Evolutionary conservation across 2,797 vertebrate species (phyloP), one percentile per base, ranked within the genome.

Genomic region (Spondyliosoma cantharus): DNA sequence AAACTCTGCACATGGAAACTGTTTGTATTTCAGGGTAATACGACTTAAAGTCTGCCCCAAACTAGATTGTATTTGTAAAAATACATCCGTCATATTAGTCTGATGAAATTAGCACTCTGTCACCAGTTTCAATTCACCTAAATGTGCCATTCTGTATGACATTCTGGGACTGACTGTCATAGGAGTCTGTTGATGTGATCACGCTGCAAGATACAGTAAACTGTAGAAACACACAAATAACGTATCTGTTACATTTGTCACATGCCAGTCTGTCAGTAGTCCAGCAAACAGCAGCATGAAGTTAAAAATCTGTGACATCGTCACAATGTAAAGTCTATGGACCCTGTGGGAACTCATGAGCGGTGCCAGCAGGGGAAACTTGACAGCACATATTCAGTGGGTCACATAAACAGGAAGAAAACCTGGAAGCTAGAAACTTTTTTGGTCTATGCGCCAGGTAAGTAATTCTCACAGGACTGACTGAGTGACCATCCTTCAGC

Each of bases 1-100:
- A 82, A 64, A 66, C 48, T 63, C 61, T 63, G 43, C 48, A 79
- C 58, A 74, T 64, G 43, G 56, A 74, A 78, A 82, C 37, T 66
- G 48, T 67, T 76, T 64, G 59, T 63, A 43, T 78, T 71, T 71
- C 37, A 37, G n/a, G 62, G 29, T 68, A 71, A 80, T 66, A 56
- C 29, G 15, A 4, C 67, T 65, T 75, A 8, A 54, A 65, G 80
- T 82, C 57, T 59, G 19, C 42, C 56, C 48, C 59, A 56, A 71
- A 78, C 32, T 52, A 48, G 22, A 50, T 76, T 67, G 54, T 16
- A 52, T 68, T 70, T 59, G 11, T 57, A 48, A 59, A 72, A 66
- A 49, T 19, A 43, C 25, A 57, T 49, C 46, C 20, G 25, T 58
- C 24, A 15, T n/a, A 56, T 56, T 58, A 15, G 25, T 29, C n/a